Evolutionary conservation across 2,888 invertebrate genomes (phyloP).

Genomic region (Amphimallon solstitiale): DNA sequence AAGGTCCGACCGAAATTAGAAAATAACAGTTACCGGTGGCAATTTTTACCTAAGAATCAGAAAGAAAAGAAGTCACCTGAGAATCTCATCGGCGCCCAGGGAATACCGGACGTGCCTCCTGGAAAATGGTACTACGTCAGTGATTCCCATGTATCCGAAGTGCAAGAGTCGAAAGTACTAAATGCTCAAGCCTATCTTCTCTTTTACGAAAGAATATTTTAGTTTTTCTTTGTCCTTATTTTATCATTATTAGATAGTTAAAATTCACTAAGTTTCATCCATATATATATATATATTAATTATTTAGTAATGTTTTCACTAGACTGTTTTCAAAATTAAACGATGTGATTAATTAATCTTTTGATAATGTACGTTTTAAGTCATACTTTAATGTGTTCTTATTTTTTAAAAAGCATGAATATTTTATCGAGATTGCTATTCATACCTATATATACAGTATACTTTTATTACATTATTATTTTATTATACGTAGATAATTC

Average conservation of each 20-base stretch:
- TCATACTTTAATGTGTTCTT: constrained; percentile 29
- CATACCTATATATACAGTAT: background rate
- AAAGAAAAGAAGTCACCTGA: constrained; percentile 55
- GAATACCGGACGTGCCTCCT: constrained; percentile 65
- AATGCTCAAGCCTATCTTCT: constrained; percentile 92
- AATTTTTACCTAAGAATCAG: constrained; percentile 71
- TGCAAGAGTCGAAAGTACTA: constrained; percentile 82
- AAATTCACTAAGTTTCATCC: too few species aligned
- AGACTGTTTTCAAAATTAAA: constrained; percentile 14
- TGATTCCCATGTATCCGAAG: constrained; percentile 87
- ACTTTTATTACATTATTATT: constrained; percentile 16
- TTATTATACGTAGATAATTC: constrained; percentile 5
- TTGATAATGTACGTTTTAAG: background rate
- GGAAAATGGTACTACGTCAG: constrained; percentile 96
- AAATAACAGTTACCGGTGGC: constrained; percentile 75
- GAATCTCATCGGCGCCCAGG: constrained; percentile 61
- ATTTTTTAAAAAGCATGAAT: background rate
- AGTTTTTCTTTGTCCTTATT: constrained; percentile 8
- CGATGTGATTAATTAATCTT: constrained; percentile 14
- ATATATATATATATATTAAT: too few species aligned
- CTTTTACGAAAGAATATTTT: constrained; percentile 94
- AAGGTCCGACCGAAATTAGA: constrained; percentile 78
- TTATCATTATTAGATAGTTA: constrained; percentile 53
- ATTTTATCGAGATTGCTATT: constrained; percentile 7
- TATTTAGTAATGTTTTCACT: constrained; percentile 3